Conservation (phyloP, 1,140 invertebrate genomes). For the Bombus sylvicola region DNA sequence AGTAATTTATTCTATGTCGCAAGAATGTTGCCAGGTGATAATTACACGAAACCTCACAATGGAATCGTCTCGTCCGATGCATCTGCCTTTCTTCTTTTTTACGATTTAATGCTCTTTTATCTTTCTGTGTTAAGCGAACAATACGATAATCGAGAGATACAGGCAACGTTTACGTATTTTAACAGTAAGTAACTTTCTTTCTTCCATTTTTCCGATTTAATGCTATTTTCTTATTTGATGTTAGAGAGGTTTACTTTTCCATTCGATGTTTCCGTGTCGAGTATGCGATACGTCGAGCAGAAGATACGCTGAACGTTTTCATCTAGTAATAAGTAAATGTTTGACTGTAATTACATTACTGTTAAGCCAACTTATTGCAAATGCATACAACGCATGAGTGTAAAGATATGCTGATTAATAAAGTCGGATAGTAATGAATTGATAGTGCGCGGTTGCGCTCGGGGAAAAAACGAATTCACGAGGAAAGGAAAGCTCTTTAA, state of each 20-base stretch:
- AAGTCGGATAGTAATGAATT: neutral
- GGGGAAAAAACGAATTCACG: neutral
- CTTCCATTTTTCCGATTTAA: too few relatives aligned
- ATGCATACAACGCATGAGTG: neutral
- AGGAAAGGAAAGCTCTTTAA: neutral
- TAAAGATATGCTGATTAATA: neutral
- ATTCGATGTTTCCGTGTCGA: neutral
- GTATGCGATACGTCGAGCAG: too few relatives aligned
- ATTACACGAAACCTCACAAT: slow-evolving; percentile 13
- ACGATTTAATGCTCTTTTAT: neutral
- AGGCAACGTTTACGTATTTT: neutral
- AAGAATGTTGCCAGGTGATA: slow-evolving; percentile 37
- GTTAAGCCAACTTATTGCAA: neutral
- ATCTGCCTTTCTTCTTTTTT: neutral
- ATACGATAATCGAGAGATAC: neutral
- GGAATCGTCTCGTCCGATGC: slow-evolving; percentile 2
- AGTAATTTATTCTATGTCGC: slow-evolving; percentile 52
- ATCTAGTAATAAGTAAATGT: neutral
- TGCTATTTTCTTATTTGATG: neutral
- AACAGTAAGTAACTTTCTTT: too few relatives aligned
- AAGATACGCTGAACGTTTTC: too few relatives aligned
- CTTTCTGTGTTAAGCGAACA: too few relatives aligned
- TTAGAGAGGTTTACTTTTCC: neutral
- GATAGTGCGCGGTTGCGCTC: neutral
- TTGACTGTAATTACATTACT: neutral